A percentile compares a stretch with the other conserved stretches of the same genome.
phyloP scores from a whole-genome alignment of 2,888 invertebrate species.

The Gymnoscelis rufifasciata region DNA sequence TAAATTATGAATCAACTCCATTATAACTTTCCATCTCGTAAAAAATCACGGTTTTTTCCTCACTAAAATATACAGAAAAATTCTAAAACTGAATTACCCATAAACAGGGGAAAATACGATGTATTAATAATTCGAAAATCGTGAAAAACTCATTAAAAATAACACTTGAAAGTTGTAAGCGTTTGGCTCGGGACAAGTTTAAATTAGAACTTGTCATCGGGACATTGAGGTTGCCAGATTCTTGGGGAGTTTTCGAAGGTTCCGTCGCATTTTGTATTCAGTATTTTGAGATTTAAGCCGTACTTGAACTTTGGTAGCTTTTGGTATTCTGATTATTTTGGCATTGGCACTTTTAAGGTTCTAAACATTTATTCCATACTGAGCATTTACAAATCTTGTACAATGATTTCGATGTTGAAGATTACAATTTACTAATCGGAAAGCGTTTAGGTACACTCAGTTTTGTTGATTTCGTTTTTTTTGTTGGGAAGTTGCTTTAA shows the following conservation, averaged over 20 bases:
- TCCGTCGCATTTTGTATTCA: slow-evolving; percentile 27
- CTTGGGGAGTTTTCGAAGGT: slow-evolving; percentile 28
- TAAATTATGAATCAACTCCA: slow-evolving; percentile 8
- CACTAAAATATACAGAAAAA: slow-evolving; percentile 13
- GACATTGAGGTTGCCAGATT: slow-evolving; percentile 35
- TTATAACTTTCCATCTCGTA: slow-evolving; percentile 10
- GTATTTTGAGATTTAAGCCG: not conserved
- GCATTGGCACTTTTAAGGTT: too few species aligned
- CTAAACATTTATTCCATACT: too few species aligned
- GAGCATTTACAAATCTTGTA: too few species aligned
- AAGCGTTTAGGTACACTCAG: too few species aligned
- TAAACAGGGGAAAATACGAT: slow-evolving; percentile 40
- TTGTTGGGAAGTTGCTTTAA: too few species aligned
- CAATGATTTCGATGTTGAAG: too few species aligned
- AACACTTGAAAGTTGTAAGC: slow-evolving; percentile 70
- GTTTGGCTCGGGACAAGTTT: slow-evolving; percentile 58
- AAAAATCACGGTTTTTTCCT: slow-evolving; percentile 7
- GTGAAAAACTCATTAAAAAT: slow-evolving; percentile 71
- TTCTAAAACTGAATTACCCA: slow-evolving; percentile 34
- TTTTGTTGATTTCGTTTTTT: too few species aligned
- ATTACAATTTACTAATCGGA: too few species aligned
- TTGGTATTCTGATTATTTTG: too few species aligned
- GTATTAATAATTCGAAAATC: slow-evolving; percentile 58
- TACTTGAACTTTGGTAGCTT: not conserved
- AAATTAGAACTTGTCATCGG: slow-evolving; percentile 71